These are phyloP conservation scores for Drosophila pseudotakahashii DNA, from an alignment of 2,888 invertebrate species.

Conservation along the genomic window DNA sequence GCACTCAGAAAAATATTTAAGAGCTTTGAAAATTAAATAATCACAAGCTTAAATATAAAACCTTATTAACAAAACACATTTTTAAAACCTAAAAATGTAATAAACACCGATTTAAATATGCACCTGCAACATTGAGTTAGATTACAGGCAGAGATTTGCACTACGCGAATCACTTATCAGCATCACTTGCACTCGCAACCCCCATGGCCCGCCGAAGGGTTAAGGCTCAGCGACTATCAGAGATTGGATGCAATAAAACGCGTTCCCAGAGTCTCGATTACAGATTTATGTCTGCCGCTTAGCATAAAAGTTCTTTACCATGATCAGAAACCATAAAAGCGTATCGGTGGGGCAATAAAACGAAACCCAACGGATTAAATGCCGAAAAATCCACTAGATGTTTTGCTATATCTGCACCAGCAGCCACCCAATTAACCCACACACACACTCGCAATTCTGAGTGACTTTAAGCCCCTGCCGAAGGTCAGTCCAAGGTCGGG, in stretches of 20 bases:
- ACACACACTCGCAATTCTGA: slow-evolving; percentile 2
- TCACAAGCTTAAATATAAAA: too few relatives aligned
- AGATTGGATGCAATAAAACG: slow-evolving; percentile 15
- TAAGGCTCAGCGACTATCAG: slow-evolving; percentile 30
- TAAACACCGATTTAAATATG: not conserved
- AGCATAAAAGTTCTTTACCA: slow-evolving; percentile 36
- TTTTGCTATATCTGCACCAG: slow-evolving; percentile 14
- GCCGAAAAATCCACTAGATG: slow-evolving; percentile 13
- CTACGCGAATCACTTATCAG: not conserved
- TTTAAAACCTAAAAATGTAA: too few relatives aligned
- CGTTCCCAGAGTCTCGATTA: slow-evolving; percentile 42
- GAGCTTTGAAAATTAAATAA: too few relatives aligned
- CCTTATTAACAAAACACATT: too few relatives aligned
- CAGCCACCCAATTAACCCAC: slow-evolving; percentile 17
- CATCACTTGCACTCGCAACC: not conserved
- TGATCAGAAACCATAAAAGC: slow-evolving; percentile 37
- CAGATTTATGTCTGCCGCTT: slow-evolving; percentile 36
- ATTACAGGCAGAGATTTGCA: not conserved
- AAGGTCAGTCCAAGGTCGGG: slow-evolving; percentile 63
- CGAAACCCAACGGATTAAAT: slow-evolving; percentile 8
- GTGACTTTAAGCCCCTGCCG: slow-evolving; percentile 45
- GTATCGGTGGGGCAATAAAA: slow-evolving; percentile 29
- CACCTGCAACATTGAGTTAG: not conserved
- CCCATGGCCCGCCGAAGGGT: slow-evolving; percentile 38
- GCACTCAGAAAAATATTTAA: too few relatives aligned